phyloP scores from a whole-genome alignment of 1,140 invertebrate genomes.

The Daktulosphaira vitifoliae region DNA sequence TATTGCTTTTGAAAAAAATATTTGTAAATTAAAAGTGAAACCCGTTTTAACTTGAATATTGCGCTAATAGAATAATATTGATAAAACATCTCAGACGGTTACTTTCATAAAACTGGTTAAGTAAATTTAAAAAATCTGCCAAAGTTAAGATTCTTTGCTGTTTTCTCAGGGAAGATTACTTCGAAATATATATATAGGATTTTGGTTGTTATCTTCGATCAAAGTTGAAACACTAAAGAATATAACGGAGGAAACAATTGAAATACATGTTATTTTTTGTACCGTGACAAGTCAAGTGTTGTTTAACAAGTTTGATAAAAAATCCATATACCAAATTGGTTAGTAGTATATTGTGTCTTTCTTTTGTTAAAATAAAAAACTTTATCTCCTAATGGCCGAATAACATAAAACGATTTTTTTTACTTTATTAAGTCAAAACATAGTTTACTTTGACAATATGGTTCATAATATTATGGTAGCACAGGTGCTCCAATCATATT shows the following conservation, averaged over 20 bases:
- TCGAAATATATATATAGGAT: not conserved
- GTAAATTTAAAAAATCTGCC: too few relatives aligned
- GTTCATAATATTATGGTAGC: not conserved
- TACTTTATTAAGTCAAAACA: not conserved
- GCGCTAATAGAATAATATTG: too few relatives aligned
- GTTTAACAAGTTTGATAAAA: constrained; percentile 21
- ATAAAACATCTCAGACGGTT: too few relatives aligned
- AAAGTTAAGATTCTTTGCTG: too few relatives aligned
- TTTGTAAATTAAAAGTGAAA: too few relatives aligned
- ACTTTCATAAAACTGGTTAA: too few relatives aligned
- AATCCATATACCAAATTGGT: constrained; percentile 4
- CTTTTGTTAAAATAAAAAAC: not conserved
- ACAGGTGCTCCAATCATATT: not conserved
- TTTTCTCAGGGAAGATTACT: not conserved
- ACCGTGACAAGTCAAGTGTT: constrained; percentile 18
- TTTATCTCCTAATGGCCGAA: not conserved
- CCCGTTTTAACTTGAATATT: too few relatives aligned
- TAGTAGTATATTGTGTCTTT: constrained; percentile 5
- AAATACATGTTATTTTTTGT: not conserved
- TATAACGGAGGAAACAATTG: not conserved
- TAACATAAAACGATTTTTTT: constrained; percentile 1
- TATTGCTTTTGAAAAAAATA: too few relatives aligned
- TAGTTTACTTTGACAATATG: not conserved
- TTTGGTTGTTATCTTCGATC: not conserved
- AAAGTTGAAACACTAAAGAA: not conserved